phyloP scores from a whole-genome alignment of 2,113 vertebrate species.

The Lontra canadensis region DNA sequence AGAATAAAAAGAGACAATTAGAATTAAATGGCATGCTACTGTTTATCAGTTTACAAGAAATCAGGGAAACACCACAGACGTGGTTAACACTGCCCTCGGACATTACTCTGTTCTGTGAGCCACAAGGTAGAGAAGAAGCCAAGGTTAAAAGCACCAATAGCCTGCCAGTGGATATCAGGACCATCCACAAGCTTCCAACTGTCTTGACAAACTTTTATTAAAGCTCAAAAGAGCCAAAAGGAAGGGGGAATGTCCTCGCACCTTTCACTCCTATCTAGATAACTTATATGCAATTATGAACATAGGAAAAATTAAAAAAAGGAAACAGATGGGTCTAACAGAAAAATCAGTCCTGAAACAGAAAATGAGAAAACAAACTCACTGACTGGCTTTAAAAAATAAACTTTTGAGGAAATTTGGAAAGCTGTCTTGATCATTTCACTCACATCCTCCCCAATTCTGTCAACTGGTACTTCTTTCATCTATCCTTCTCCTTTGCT shows the following conservation, averaged over 20 bases:
- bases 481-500: neutral
- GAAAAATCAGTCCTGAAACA: neutral
- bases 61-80: neutral
- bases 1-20: neutral
- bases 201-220: neutral
- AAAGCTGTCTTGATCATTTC: neutral
- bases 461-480: neutral
- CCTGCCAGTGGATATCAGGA: neutral
- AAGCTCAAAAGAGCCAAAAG: neutral
- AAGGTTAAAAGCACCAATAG: neutral
- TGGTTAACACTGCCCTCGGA: neutral
- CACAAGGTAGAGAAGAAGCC: neutral
- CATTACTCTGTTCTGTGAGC: neutral
- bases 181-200: neutral
- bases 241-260: neutral
- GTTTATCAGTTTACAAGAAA: neutral
- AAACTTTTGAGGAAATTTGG: neutral
- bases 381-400: neutral
- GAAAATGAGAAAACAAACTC: neutral
- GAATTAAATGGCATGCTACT: neutral
- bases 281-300: neutral
- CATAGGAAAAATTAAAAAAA: neutral
- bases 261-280: neutral
- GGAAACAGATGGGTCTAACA: neutral
- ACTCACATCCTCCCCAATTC: neutral